These are phyloP conservation scores for Crotalus horridus DNA, from an alignment of 2,113 vertebrate genomes.

Conservation along the genomic window DNA sequence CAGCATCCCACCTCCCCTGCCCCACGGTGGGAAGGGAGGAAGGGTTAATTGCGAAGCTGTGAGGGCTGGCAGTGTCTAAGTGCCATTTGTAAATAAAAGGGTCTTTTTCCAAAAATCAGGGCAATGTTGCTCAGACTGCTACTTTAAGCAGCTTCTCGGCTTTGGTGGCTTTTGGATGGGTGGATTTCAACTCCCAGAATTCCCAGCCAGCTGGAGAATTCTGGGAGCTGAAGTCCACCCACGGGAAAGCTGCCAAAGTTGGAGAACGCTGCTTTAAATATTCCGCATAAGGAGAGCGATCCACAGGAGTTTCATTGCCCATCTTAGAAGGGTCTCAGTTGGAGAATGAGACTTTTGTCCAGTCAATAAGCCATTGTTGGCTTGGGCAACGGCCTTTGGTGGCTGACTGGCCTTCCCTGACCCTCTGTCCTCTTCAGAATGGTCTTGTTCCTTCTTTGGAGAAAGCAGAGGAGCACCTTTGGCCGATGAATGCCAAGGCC, in stretches of 20 bases:
- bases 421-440: not conserved
- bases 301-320: not conserved
- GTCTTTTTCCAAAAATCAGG: not conserved
- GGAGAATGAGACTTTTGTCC: not conserved
- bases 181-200: no score
- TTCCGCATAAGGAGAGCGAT: not conserved
- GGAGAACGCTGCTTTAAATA: not conserved
- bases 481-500: not conserved
- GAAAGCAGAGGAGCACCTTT: not conserved
- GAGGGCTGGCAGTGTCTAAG: not conserved
- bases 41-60: not conserved
- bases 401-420: not conserved
- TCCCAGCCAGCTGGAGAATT: no score
- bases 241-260: no score
- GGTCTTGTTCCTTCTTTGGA: not conserved
- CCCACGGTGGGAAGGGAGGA: not conserved
- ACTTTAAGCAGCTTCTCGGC: no score
- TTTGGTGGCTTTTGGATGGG: no score
- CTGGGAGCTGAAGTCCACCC: no score
- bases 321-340: not conserved
- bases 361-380: not conserved
- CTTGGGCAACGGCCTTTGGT: not conserved
- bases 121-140: not conserved
- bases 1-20: not conserved
- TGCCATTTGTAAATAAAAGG: not conserved